phyloP scores from a whole-genome alignment of 2,113 vertebrate genomes.

The Eretmochelys imbricata region DNA sequence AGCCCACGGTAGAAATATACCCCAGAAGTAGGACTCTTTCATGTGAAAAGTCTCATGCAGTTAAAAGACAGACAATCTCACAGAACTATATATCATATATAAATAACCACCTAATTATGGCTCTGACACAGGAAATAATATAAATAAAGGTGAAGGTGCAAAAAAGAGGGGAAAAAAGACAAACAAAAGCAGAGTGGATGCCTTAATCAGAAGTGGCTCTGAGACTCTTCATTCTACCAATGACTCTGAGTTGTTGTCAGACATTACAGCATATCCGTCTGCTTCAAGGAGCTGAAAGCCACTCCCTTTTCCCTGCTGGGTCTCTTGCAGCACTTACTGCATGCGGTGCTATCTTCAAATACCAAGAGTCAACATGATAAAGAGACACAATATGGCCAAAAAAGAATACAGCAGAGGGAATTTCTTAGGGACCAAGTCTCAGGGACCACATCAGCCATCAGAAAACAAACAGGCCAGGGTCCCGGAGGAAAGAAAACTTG shows the following conservation, averaged over 20 bases:
- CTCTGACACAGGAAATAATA: conserved; percentile 51
- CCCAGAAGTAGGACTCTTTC: conserved; percentile 70
- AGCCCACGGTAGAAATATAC: conserved; percentile 53
- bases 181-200: conserved; percentile 18
- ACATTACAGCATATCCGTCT: not conserved
- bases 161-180: conserved; percentile 53
- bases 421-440: not conserved
- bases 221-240: not conserved
- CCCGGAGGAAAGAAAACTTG: not conserved
- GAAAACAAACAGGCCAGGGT: not conserved
- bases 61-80: conserved; percentile 50
- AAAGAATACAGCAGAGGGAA: not conserved
- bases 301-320: not conserved
- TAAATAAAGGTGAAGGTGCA: conserved; percentile 60
- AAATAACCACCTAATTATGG: conserved; percentile 68
- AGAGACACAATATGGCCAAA: not conserved
- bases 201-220: not conserved
- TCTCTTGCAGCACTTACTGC: not conserved
- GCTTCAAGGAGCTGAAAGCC: not conserved
- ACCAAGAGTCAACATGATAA: not conserved
- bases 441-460: not conserved
- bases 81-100: conserved; percentile 34
- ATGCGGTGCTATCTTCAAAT: not conserved
- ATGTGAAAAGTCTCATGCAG: conserved; percentile 65
- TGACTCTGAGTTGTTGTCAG: not conserved